Conservation (phyloP, 2,888 invertebrate genomes). For the Cataglyphis rosenhaueri region DNA sequence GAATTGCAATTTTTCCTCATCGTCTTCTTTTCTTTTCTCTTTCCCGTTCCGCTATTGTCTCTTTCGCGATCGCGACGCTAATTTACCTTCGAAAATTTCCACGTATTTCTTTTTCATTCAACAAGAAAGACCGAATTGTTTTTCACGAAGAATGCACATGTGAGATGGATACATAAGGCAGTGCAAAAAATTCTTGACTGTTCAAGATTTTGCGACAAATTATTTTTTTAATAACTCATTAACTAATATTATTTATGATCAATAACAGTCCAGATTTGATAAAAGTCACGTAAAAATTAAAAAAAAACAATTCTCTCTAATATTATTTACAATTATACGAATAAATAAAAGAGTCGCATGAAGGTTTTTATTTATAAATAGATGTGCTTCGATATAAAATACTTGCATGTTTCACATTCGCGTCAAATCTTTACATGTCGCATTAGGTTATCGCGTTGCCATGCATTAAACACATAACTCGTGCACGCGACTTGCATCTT, state of each 20-base stretch:
- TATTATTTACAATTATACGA: neutral
- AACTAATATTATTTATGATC: neutral
- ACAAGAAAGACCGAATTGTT: neutral
- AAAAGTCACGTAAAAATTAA: neutral
- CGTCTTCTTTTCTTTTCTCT: conserved; percentile 2
- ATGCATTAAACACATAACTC: conserved; percentile 38
- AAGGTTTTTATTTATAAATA: neutral
- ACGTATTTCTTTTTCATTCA: neutral
- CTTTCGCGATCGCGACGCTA: neutral
- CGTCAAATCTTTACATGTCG: conserved; percentile 49
- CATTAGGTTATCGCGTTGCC: conserved; percentile 33
- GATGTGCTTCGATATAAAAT: neutral
- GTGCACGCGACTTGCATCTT: conserved; percentile 53
- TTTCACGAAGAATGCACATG: neutral
- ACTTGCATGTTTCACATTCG: conserved; percentile 19
- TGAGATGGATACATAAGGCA: neutral
- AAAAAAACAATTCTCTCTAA: neutral
- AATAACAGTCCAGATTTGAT: neutral
- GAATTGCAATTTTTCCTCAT: conserved; percentile 34
- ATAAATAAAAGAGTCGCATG: neutral
- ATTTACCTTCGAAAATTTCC: neutral
- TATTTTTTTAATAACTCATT: neutral
- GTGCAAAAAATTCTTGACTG: neutral
- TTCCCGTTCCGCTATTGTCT: neutral
- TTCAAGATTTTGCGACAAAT: neutral